phyloP scores from a whole-genome alignment of 2,888 invertebrate species.

The Sarcophaga rosellei region DNA sequence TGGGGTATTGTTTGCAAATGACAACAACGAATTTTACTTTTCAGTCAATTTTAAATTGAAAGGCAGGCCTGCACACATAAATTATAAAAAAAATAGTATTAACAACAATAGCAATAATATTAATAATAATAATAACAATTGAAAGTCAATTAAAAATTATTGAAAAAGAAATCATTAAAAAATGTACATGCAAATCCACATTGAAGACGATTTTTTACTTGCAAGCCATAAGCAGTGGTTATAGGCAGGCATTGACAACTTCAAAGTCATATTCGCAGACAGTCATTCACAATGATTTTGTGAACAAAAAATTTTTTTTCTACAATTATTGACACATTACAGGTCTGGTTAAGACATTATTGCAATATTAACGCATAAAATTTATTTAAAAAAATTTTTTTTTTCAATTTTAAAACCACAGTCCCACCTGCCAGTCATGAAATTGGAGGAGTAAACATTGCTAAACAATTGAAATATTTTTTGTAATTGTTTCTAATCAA shows the following conservation, averaged over 20 bases:
- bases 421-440: too few species aligned
- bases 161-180: constrained; percentile 2
- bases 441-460: too few species aligned
- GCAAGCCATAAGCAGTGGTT: background rate
- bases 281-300: background rate
- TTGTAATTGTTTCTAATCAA: too few species aligned
- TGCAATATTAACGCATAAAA: background rate
- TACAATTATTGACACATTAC: background rate
- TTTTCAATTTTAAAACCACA: background rate
- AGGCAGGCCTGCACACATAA: too few species aligned
- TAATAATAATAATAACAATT: constrained; percentile 41
- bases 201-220: background rate
- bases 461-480: too few species aligned
- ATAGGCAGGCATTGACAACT: background rate
- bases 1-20: too few species aligned
- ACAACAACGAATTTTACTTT: too few species aligned
- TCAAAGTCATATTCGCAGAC: background rate
- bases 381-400: background rate
- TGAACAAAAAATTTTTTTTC: background rate
- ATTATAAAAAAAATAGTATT: background rate
- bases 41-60: too few species aligned
- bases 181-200: background rate
- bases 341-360: background rate
- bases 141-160: constrained; percentile 56
- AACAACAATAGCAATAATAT: background rate